Conservation (phyloP, 2,113 vertebrate species). For the Leucopsar rothschildi region DNA sequence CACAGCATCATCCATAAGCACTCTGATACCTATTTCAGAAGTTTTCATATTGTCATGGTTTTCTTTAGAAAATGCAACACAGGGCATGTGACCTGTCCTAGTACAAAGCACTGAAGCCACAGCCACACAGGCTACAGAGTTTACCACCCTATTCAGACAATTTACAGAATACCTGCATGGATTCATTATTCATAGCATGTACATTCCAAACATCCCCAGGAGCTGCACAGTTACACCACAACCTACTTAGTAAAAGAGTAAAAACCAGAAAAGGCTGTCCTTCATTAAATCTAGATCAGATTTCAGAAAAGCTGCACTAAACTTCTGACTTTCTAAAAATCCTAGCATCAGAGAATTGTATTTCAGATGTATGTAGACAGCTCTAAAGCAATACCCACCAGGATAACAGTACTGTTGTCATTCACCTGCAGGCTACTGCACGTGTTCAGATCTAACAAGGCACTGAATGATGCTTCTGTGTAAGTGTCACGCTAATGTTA, state of each 20-base stretch:
- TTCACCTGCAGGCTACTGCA: neutral
- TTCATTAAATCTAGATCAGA: neutral
- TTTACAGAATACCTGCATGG: neutral
- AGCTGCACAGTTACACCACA: neutral
- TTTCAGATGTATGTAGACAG: neutral
- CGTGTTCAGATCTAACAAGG: neutral
- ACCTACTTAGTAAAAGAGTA: neutral
- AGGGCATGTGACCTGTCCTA: neutral
- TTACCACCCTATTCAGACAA: neutral
- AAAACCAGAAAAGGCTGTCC: neutral
- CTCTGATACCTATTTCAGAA: neutral
- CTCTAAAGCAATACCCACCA: neutral
- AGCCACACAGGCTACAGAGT: neutral
- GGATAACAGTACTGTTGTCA: neutral
- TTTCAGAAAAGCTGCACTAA: neutral
- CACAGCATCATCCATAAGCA: neutral
- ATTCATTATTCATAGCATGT: neutral
- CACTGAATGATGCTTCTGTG: neutral
- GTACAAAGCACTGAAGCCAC: neutral
- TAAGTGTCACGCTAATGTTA: neutral
- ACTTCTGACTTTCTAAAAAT: neutral
- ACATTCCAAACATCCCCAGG: neutral
- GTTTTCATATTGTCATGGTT: neutral
- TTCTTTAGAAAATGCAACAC: neutral
- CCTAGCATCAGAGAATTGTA: neutral